A percentile compares a stretch with the other conserved stretches of the same genome.
Evolutionary conservation across 2,113 vertebrate species (phyloP).

Genomic region (Brachyistius frenatus): DNA sequence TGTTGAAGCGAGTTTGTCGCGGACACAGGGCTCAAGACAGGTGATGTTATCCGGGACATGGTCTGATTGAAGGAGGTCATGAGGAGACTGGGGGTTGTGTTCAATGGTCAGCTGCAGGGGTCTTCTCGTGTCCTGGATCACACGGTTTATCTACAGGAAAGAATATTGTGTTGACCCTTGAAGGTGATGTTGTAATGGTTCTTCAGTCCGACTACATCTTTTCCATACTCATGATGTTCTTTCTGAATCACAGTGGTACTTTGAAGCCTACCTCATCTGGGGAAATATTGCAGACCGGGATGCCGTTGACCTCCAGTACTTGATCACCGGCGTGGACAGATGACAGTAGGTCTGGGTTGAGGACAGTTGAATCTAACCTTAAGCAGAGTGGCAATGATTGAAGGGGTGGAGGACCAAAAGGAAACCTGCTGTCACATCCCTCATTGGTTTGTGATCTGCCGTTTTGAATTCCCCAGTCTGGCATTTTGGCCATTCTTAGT

Average conservation of each 20-base stretch:
- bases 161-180: neutral
- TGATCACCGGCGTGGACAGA: conserved; percentile 91
- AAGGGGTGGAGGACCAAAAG: neutral
- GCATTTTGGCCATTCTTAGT: too few species aligned
- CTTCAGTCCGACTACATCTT: neutral
- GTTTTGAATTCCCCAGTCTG: too few species aligned
- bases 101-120: conserved; percentile 94
- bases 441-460: too few species aligned
- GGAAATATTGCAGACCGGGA: conserved; percentile 89
- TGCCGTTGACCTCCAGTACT: conserved; percentile 95
- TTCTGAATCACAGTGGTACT: neutral
- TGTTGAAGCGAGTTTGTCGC: conserved; percentile 49
- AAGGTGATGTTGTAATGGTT: neutral
- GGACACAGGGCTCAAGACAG: conserved; percentile 20
- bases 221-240: neutral
- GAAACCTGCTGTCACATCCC: too few species aligned
- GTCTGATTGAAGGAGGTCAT: conserved; percentile 34
- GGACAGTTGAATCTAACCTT: conserved; percentile 88
- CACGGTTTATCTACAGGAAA: conserved; percentile 86
- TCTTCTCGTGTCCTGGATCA: conserved; percentile 92
- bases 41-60: conserved; percentile 21
- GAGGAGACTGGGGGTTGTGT: conserved; percentile 87
- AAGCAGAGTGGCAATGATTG: conserved; percentile 11
- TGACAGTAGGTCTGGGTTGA: conserved; percentile 90
- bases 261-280: conserved; percentile 88